A percentile compares a stretch with the other conserved stretches of the same genome.
Evolutionary conservation across 2,888 invertebrate genomes (phyloP).

Genomic region (Drosophila meridionalis): DNA sequence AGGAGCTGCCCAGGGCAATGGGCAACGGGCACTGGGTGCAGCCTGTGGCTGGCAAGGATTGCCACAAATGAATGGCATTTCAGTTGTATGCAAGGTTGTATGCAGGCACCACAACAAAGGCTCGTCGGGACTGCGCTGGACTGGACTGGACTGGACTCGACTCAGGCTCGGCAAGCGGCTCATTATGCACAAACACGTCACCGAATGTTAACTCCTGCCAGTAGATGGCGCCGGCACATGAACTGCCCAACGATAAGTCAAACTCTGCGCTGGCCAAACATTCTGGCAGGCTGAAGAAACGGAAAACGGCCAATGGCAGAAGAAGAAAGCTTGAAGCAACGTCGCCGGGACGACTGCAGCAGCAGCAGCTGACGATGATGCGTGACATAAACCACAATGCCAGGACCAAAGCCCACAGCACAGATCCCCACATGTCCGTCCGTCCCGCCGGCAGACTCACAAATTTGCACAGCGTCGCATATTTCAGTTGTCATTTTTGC

Average conservation of each 20-base stretch:
- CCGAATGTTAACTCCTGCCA: conserved; percentile 11
- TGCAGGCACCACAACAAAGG: conserved; percentile 58
- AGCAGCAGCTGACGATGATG: conserved; percentile 41
- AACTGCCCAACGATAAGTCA: conserved; percentile 49
- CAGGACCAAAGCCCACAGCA: conserved; percentile 38
- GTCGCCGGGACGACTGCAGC: conserved; percentile 6
- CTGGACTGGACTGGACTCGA: neutral
- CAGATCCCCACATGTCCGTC: conserved; percentile 20
- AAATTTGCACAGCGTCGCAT: conserved; percentile 68
- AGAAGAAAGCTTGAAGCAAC: conserved; percentile 22
- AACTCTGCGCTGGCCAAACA: conserved; percentile 19
- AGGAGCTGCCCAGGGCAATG: conserved; percentile 3
- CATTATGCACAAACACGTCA: conserved; percentile 70
- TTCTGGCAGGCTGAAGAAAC: conserved; percentile 15
- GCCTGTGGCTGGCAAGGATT: conserved; percentile 37
- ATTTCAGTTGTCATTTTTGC: conserved; percentile 76
- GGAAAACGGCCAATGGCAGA: conserved; percentile 4
- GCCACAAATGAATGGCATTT: conserved; percentile 63
- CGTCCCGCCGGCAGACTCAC: conserved; percentile 28
- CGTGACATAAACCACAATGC: conserved; percentile 62
- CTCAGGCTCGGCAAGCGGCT: conserved; percentile 14
- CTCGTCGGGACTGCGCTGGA: neutral
- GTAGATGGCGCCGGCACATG: conserved; percentile 19
- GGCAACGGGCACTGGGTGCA: neutral
- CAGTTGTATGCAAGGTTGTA: conserved; percentile 47